Base-by-base conservation (phyloP, 2,113 vertebrate species). In the Epinephelus fuscoguttatus region DNA sequence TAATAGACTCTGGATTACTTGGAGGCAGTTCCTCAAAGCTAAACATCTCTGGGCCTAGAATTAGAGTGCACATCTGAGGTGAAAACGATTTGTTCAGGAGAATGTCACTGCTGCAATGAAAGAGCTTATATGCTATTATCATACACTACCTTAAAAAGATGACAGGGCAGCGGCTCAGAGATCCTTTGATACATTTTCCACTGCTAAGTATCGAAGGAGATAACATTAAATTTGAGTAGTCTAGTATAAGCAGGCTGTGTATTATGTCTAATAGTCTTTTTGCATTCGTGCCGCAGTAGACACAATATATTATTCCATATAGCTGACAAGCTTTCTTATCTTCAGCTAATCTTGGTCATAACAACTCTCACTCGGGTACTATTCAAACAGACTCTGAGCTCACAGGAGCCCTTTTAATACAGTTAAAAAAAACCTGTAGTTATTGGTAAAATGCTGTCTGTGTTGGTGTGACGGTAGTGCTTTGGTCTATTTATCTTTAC, bases 1-100 rank as follows among this genome's bases (percentile, higher is more conserved):
- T 95, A 94, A 96, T 95, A 94, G 93, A 93, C 90, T 94, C 86
- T 73, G 91, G 91, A 94, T 93, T 92, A 94, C 94, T 93, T 90
- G 91, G 93, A 94, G 93, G 93, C 91, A 92, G 89, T 87, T 89
- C 88, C 87, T 89, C 80, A 86, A 93, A 92, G 93, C 93, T 87
- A 90, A 95, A 94, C 92, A 95, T 94, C 92, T 93, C 83, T 72
- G 86, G 90, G 90, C 87, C 89, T 93, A 69, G 91, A 95, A 94
- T 94, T 93, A 91, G 92, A 94, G 91, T 91, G 88, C 93, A 94
- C 91, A 89, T 93, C 92, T 90, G 86, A 92, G 85, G 93, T 94
- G 94, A 93, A 92, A 95, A 88, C 90, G 71, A 94, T 95, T 96
- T 95, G 91, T 93, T 91, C 93, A 57, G 80, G 91, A 94, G 94